Percentiles rank a stretch among this genome's conserved stretches.
phyloP scores from a whole-genome alignment of 2,797 vertebrate species.

The Bryconaethiops microstoma region DNA sequence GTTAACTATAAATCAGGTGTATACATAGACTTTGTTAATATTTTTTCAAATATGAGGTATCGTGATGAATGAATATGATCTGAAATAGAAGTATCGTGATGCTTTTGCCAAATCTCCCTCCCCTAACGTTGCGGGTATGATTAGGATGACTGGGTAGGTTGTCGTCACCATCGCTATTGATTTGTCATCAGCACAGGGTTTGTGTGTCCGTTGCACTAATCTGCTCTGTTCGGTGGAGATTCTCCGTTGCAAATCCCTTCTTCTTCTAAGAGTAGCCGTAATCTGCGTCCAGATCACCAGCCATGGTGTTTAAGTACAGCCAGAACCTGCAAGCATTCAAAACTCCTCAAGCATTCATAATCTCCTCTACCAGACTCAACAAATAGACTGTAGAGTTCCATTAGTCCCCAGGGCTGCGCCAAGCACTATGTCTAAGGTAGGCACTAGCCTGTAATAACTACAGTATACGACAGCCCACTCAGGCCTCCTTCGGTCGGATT shows the following conservation, averaged over 20 bases:
- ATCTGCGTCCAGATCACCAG: neutral
- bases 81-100: too few relatives aligned
- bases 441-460: neutral
- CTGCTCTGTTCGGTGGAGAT: neutral
- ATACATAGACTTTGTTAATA: too few relatives aligned
- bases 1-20: too few relatives aligned
- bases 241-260: neutral
- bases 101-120: too few relatives aligned
- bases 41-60: too few relatives aligned
- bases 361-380: neutral
- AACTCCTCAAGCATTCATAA: slow-evolving; percentile 5
- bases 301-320: neutral
- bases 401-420: neutral
- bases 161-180: too few relatives aligned
- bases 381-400: neutral
- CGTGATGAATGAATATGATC: too few relatives aligned
- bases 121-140: too few relatives aligned
- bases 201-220: neutral
- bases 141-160: too few relatives aligned
- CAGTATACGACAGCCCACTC: neutral
- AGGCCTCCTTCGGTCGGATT: neutral
- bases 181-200: too few relatives aligned
- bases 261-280: neutral
- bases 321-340: neutral
- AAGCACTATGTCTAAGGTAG: neutral